These are phyloP conservation scores for Pocillopora verrucosa DNA, from an alignment of 64 coral and sea anemone species.

Conservation along the genomic window DNA sequence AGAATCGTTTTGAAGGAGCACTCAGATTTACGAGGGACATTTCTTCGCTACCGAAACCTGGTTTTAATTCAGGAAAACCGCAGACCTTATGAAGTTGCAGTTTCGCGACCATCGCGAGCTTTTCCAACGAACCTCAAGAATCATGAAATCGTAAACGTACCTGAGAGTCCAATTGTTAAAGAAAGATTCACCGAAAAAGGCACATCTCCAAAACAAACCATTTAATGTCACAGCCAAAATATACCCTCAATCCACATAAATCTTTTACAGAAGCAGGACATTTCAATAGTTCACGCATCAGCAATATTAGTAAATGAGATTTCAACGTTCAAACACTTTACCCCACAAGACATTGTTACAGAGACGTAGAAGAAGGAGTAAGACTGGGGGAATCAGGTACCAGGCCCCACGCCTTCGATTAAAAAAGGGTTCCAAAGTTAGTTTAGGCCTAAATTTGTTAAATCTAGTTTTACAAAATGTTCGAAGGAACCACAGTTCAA, in stretches of 20 bases:
- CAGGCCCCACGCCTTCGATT: neutral
- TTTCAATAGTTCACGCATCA: neutral
- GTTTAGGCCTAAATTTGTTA: conserved; percentile 6
- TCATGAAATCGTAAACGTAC: too few species aligned
- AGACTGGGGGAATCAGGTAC: too few species aligned
- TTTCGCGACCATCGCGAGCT: too few species aligned
- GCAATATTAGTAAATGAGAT: neutral
- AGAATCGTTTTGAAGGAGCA: too few species aligned
- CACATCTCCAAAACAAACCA: neutral
- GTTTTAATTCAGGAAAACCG: too few species aligned
- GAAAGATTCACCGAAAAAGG: neutral
- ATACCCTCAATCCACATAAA: neutral
- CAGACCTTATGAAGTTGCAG: too few species aligned
- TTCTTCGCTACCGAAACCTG: too few species aligned
- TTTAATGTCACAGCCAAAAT: neutral
- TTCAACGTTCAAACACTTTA: neutral
- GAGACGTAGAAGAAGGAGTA: neutral
- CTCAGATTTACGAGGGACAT: too few species aligned
- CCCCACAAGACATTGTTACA: neutral
- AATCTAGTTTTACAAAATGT: conserved; percentile 16
- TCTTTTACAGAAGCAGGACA: neutral
- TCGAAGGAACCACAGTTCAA: neutral
- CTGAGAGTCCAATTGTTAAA: too few species aligned
- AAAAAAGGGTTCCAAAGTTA: neutral
- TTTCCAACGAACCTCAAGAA: too few species aligned